phyloP scores from a whole-genome alignment of 2,113 vertebrate genomes.

The Psittacus erithacus region DNA sequence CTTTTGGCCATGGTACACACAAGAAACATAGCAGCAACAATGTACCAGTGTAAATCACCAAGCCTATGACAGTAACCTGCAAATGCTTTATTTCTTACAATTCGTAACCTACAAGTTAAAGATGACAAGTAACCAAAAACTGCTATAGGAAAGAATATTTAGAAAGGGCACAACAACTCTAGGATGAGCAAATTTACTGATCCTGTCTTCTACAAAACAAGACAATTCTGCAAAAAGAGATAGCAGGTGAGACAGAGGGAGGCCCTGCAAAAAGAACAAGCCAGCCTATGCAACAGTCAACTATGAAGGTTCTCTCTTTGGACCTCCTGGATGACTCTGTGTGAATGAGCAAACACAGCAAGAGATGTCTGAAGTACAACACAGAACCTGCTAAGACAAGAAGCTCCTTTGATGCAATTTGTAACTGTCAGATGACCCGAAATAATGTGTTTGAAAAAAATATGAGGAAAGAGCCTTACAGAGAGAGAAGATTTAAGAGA shows the following conservation, averaged over 20 bases:
- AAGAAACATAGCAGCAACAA: not conserved
- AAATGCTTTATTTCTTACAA: not conserved
- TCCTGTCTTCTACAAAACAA: not conserved
- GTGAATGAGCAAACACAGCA: not conserved
- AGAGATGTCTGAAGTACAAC: not conserved
- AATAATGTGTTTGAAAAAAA: not conserved
- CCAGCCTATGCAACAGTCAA: not conserved
- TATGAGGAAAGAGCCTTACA: conserved; percentile 63
- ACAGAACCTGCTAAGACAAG: not conserved
- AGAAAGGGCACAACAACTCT: not conserved
- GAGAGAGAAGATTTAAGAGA: conserved; percentile 93
- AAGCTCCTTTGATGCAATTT: not conserved
- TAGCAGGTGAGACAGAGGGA: not conserved
- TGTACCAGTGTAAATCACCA: not conserved
- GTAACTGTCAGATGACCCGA: not conserved
- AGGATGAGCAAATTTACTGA: not conserved
- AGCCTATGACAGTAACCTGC: not conserved
- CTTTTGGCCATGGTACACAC: not conserved
- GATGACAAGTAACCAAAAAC: not conserved
- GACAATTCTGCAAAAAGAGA: not conserved
- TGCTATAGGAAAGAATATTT: not conserved
- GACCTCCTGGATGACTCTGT: not conserved
- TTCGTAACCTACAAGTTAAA: not conserved
- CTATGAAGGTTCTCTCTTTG: not conserved
- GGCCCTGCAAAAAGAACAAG: not conserved